phyloP scores from a whole-genome alignment of 37 sponge, comb jelly and placozoan genomes.

The Chondrilla cf. caribensis region DNA sequence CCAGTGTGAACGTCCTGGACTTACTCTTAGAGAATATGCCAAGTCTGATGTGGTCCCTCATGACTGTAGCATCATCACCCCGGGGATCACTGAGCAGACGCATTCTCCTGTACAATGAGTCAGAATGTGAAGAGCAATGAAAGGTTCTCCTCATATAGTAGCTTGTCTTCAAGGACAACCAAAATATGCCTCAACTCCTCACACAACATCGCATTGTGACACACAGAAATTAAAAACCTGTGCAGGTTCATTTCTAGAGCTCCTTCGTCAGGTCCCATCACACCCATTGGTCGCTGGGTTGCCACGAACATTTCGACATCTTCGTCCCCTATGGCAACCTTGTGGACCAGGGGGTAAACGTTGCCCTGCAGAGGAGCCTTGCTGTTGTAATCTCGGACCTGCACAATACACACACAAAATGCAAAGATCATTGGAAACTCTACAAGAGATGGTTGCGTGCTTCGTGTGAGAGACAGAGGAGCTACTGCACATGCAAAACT shows the following conservation, averaged over 20 bases:
- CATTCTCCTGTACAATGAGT: slow-evolving; percentile 7
- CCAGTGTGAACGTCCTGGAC: too few relatives aligned
- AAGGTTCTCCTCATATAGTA: too few relatives aligned
- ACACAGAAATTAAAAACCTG: slow-evolving; percentile 15
- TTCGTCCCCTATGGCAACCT: neutral
- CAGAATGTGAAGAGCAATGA: too few relatives aligned
- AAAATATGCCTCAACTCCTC: too few relatives aligned
- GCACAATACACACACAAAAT: too few relatives aligned
- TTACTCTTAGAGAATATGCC: neutral
- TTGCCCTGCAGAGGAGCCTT: slow-evolving; percentile 13
- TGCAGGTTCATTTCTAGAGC: slow-evolving; percentile 5
- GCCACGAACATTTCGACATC: neutral
- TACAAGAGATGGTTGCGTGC: too few relatives aligned
- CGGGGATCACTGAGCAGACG: slow-evolving; percentile 18
- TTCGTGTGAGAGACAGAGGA: too few relatives aligned
- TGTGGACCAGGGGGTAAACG: slow-evolving; percentile 28
- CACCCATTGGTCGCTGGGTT: slow-evolving; percentile 31
- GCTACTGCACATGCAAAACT: too few relatives aligned
- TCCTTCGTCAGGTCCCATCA: neutral
- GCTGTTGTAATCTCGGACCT: slow-evolving; percentile 6
- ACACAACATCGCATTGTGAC: too few relatives aligned
- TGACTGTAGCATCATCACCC: slow-evolving; percentile 34
- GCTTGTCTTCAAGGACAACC: too few relatives aligned
- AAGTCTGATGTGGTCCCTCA: slow-evolving; percentile 26
- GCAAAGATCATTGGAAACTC: too few relatives aligned